Evolutionary conservation across 2,888 invertebrate species (phyloP).

Genomic region (Polymixis flavicincta): DNA sequence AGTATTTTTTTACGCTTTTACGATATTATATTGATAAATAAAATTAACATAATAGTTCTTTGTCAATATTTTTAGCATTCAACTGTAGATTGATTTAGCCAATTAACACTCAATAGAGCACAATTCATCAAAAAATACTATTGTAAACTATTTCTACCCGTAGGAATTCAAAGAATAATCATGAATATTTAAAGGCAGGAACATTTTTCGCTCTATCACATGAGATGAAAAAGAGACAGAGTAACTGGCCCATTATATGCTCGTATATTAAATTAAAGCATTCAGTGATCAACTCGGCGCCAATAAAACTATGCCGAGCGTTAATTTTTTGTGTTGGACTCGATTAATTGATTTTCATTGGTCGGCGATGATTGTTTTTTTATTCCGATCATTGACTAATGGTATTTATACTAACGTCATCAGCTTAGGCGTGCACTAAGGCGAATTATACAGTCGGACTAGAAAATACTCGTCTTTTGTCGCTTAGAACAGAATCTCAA

Average conservation of each 20-base stretch:
- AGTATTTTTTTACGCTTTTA: neutral
- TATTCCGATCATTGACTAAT: conserved; percentile 72
- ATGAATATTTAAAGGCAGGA: conserved; percentile 56
- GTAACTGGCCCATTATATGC: conserved; percentile 69
- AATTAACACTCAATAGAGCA: conserved; percentile 23
- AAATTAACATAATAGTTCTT: conserved; percentile 6
- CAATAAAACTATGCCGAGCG: conserved; percentile 79
- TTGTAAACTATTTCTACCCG: conserved; percentile 39
- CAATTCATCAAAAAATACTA: conserved; percentile 40
- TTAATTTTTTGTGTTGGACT: conserved; percentile 77
- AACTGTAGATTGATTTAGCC: conserved; percentile 3
- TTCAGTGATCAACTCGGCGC: conserved; percentile 78
- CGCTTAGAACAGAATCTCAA: conserved; percentile 29
- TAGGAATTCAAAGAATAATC: conserved; percentile 54
- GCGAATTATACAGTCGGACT: conserved; percentile 40
- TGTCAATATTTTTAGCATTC: conserved; percentile 2
- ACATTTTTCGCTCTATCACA: conserved; percentile 63
- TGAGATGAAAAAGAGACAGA: conserved; percentile 65
- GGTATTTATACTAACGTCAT: conserved; percentile 65
- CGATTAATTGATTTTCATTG: conserved; percentile 84
- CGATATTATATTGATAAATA: conserved; percentile 5
- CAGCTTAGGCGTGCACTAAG: conserved; percentile 55
- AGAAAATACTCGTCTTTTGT: conserved; percentile 29
- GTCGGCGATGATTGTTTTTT: conserved; percentile 72
- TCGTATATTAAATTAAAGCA: conserved; percentile 82